Evolutionary conservation across 2,888 invertebrate species (phyloP).

Genomic region (Lasius platythorax): DNA sequence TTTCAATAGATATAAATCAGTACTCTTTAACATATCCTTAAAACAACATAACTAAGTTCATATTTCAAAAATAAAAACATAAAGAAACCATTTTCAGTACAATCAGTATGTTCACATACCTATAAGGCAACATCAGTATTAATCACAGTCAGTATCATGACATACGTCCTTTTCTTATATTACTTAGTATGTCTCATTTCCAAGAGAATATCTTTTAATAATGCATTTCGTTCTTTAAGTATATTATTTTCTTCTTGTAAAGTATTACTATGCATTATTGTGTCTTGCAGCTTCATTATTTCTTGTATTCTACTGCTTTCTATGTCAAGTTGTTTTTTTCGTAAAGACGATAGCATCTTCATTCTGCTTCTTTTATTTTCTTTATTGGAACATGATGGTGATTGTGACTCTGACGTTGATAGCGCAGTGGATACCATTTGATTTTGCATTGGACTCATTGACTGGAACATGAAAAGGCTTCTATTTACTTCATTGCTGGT

Average conservation of each 20-base stretch:
- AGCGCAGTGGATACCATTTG: background rate
- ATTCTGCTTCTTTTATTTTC: background rate
- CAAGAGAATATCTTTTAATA: background rate
- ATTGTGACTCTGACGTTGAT: background rate
- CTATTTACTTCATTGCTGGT: too few species aligned
- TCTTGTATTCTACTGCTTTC: background rate
- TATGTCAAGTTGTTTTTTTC: background rate
- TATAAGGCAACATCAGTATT: too few species aligned
- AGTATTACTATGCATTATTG: background rate
- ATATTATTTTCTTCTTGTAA: slow-evolving; percentile 6
- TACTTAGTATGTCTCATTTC: background rate
- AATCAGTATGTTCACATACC: too few species aligned
- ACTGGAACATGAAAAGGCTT: background rate
- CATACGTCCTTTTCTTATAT: too few species aligned
- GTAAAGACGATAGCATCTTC: background rate
- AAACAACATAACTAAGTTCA: too few species aligned
- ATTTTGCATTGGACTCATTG: background rate
- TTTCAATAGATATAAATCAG: too few species aligned
- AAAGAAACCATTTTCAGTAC: too few species aligned
- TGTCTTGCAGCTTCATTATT: background rate
- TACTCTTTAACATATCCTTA: background rate
- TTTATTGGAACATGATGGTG: background rate
- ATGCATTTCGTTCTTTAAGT: background rate
- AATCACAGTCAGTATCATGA: background rate
- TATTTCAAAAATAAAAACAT: too few species aligned